phyloP scores from a whole-genome alignment of 2,797 vertebrate genomes.

The Trachurus trachurus region DNA sequence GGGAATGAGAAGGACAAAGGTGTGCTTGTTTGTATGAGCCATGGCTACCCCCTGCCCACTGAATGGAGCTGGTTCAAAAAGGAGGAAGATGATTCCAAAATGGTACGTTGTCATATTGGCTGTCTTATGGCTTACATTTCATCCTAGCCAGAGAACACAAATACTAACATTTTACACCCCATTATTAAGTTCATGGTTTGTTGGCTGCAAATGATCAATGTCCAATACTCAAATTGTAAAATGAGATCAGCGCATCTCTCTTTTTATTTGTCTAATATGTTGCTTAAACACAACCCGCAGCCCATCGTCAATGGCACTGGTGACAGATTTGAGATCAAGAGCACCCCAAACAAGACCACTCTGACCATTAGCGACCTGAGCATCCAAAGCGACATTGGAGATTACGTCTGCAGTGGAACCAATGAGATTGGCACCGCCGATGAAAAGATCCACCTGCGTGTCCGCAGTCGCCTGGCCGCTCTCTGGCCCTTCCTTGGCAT shows the following conservation, averaged over 20 bases:
- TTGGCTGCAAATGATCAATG: background rate
- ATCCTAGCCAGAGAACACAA: background rate
- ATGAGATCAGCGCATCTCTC: background rate
- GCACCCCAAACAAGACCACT: constrained; percentile 79
- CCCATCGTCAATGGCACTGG: constrained; percentile 84
- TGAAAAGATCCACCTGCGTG: constrained; percentile 84
- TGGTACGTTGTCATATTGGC: constrained; percentile 50
- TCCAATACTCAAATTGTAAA: background rate
- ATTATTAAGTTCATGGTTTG: background rate
- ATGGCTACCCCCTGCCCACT: constrained; percentile 82
- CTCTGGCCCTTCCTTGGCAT: constrained; percentile 99
- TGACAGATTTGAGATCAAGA: constrained; percentile 84
- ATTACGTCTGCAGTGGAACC: constrained; percentile 87
- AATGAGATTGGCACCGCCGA: constrained; percentile 56
- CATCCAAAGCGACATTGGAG: constrained; percentile 83
- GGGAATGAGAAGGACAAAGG: constrained; percentile 90
- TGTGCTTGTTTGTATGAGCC: constrained; percentile 86
- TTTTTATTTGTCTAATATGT: background rate
- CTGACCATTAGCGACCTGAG: constrained; percentile 84
- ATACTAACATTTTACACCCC: background rate
- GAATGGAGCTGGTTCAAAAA: constrained; percentile 81
- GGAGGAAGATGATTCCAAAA: background rate
- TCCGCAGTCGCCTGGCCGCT: constrained; percentile 93
- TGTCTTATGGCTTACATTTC: too few relatives aligned
- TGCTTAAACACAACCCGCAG: constrained; percentile 53